Percentiles rank a stretch among this genome's conserved stretches.
Evolutionary conservation across 2,888 invertebrate species (phyloP).

Genomic region (Thereva unica): DNA sequence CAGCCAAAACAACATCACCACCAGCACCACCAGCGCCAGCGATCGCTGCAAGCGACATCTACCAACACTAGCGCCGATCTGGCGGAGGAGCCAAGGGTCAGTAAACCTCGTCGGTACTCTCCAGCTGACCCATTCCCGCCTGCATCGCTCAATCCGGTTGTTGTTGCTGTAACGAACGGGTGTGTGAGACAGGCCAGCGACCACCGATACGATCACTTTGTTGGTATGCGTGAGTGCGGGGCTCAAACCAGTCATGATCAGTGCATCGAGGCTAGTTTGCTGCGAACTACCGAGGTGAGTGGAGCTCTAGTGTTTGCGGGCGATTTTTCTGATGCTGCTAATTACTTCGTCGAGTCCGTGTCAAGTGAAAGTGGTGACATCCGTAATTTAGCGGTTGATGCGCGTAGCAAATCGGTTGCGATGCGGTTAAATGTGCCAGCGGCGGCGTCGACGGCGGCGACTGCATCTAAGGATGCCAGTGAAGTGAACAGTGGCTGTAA

Average conservation of each 20-base stretch:
- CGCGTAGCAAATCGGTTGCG: slow-evolving; percentile 43
- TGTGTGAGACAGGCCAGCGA: too few species aligned
- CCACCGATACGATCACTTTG: background rate
- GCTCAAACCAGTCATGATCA: slow-evolving; percentile 36
- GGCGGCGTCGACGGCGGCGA: slow-evolving; percentile 35
- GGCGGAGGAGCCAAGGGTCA: slow-evolving; percentile 42
- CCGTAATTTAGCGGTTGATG: slow-evolving; percentile 38
- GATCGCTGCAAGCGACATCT: slow-evolving; percentile 15
- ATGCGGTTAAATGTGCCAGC: slow-evolving; percentile 57
- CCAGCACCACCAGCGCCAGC: slow-evolving; percentile 16
- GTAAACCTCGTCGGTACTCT: slow-evolving; percentile 38
- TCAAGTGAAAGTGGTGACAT: slow-evolving; percentile 35
- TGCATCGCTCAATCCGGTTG: slow-evolving; percentile 8
- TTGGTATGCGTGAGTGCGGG: slow-evolving; percentile 27
- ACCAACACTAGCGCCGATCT: slow-evolving; percentile 31
- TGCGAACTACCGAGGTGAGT: slow-evolving; percentile 35
- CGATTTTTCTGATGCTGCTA: slow-evolving; percentile 19
- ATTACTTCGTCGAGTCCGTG: slow-evolving; percentile 27
- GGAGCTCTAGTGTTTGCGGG: slow-evolving; percentile 40
- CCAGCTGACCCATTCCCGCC: slow-evolving; percentile 31
- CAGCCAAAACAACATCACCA: background rate
- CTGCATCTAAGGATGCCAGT: slow-evolving; percentile 25
- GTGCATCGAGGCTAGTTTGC: slow-evolving; percentile 36
- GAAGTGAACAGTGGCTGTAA: slow-evolving; percentile 11
- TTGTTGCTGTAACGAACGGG: background rate